phyloP scores from a whole-genome alignment of 2,888 invertebrate genomes.

The Vesta saturnalis region DNA sequence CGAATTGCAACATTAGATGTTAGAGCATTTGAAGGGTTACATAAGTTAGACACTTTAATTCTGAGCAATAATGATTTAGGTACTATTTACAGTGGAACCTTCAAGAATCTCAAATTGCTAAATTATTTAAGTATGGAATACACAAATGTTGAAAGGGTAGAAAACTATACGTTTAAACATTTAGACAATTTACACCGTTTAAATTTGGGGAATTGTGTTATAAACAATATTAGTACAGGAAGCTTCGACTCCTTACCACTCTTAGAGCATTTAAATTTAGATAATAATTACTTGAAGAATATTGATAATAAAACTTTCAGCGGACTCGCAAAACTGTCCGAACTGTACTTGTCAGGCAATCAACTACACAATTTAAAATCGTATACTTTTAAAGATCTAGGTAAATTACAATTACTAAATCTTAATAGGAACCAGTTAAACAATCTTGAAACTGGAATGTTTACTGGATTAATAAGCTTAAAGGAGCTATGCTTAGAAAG shows the following conservation, averaged over 20 bases:
- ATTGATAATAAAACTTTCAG: conserved; percentile 17
- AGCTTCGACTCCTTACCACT: not conserved
- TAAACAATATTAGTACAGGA: conserved; percentile 6
- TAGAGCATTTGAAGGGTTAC: conserved; percentile 19
- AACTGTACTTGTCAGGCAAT: conserved; percentile 24
- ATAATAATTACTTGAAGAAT: conserved; percentile 23
- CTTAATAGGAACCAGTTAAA: conserved; percentile 17
- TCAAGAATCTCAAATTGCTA: conserved; percentile 16
- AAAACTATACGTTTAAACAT: conserved; percentile 13
- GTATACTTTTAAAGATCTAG: conserved; percentile 22
- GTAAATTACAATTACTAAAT: conserved; percentile 14
- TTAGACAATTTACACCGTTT: conserved; percentile 16
- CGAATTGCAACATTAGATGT: conserved; percentile 16
- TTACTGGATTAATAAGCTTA: conserved; percentile 19
- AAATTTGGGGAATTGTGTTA: conserved; percentile 29
- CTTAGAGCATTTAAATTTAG: conserved; percentile 23
- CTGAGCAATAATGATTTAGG: conserved; percentile 28
- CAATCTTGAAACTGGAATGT: conserved; percentile 20
- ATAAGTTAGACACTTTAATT: conserved; percentile 12
- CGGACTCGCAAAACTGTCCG: conserved; percentile 6
- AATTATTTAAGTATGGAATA: conserved; percentile 27
- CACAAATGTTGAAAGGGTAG: conserved; percentile 25
- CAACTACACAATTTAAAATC: conserved; percentile 15
- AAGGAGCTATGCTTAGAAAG: conserved; percentile 23
- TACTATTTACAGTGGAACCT: conserved; percentile 11